Percentiles rank a stretch among this genome's conserved stretches.
These are phyloP conservation scores for Phoenicopterus ruber DNA, from an alignment of 2,113 vertebrate species.

Conservation along the genomic window DNA sequence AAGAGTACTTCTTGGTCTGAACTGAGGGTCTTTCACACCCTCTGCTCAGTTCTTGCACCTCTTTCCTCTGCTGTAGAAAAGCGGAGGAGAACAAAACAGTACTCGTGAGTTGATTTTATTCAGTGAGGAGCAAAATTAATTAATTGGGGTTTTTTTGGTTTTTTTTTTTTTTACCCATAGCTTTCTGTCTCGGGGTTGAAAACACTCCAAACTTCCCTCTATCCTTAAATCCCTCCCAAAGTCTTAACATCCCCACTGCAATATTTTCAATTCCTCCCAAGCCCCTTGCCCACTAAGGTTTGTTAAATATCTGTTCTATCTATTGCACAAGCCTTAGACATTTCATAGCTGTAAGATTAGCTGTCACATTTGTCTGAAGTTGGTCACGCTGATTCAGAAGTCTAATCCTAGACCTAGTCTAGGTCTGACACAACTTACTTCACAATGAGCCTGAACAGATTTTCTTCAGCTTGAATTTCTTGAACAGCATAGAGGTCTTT, in stretches of 20 bases:
- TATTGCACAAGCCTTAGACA: not conserved
- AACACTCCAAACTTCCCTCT: not conserved
- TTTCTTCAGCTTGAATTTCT: constrained; percentile 94
- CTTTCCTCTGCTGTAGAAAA: not conserved
- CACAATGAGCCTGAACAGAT: constrained; percentile 83
- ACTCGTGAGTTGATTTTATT: not conserved
- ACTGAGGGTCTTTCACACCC: not conserved
- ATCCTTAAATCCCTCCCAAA: not conserved
- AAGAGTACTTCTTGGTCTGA: not conserved
- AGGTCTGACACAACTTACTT: constrained; percentile 73
- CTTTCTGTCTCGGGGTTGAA: not conserved
- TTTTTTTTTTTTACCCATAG: not conserved
- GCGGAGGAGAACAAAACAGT: not conserved
- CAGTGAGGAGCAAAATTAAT: not conserved
- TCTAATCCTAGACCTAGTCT: not conserved
- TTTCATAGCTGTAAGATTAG: not conserved
- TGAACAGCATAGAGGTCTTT: constrained; percentile 96
- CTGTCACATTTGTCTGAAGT: not conserved
- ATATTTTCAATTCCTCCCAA: not conserved
- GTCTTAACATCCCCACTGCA: not conserved
- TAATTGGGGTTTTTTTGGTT: not conserved
- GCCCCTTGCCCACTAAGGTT: not conserved
- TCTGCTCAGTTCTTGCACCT: not conserved
- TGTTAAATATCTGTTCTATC: not conserved
- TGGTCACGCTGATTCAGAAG: too few species aligned